Evolutionary conservation across 1,140 invertebrate species (phyloP).

Genomic region (Micrasema longulum): DNA sequence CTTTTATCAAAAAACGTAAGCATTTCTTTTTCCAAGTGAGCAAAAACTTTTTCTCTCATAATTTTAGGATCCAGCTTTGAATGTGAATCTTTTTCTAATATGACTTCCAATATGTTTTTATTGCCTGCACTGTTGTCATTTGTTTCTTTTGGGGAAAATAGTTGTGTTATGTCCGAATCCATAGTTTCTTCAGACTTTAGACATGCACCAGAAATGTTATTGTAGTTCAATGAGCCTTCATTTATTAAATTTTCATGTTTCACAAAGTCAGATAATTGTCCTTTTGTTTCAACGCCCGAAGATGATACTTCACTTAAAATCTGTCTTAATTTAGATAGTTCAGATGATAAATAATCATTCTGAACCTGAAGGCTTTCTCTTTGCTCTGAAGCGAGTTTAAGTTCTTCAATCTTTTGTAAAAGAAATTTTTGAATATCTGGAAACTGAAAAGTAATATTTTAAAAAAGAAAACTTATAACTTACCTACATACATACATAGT

Average conservation of each 20-base stretch:
- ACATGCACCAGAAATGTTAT: neutral
- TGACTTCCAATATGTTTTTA: neutral
- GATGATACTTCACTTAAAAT: slow-evolving; percentile 68
- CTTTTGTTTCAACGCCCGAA: slow-evolving; percentile 64
- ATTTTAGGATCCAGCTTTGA: slow-evolving; percentile 10
- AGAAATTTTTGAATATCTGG: slow-evolving; percentile 72
- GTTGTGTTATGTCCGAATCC: neutral
- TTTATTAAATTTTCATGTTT: slow-evolving; percentile 64
- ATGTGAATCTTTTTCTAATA: neutral
- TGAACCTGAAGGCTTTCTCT: slow-evolving; percentile 71
- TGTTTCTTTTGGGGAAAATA: neutral
- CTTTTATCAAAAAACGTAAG: slow-evolving; percentile 54
- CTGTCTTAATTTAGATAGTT: slow-evolving; percentile 72
- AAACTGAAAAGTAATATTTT: slow-evolving; percentile 64
- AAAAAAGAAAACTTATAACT: neutral
- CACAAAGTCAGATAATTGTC: slow-evolving; percentile 62
- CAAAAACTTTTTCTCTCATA: slow-evolving; percentile 28
- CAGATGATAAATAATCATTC: slow-evolving; percentile 70
- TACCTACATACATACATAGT: neutral
- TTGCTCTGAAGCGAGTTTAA: slow-evolving; percentile 70
- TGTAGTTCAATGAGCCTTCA: slow-evolving; percentile 57
- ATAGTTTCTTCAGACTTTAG: neutral
- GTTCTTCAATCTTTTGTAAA: slow-evolving; percentile 70
- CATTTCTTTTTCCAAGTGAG: slow-evolving; percentile 37
- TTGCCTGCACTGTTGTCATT: too few relatives aligned